Evolutionary conservation across 2,797 vertebrate genomes (phyloP), one percentile per base, ranked within the genome.

Genomic region (Spondyliosoma cantharus): DNA sequence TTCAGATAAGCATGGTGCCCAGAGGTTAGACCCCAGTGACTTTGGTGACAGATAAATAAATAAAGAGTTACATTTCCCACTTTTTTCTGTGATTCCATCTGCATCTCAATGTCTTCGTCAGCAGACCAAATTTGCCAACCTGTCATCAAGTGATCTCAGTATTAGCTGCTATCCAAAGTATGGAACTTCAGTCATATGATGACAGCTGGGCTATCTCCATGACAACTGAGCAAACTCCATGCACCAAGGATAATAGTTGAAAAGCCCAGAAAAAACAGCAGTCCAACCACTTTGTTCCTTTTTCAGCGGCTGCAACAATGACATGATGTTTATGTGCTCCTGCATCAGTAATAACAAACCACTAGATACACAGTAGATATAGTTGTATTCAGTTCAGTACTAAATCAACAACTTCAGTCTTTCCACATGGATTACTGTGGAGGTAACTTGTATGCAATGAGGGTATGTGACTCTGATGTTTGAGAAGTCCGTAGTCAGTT

Each of bases 401-500:
- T 29, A 43, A 20, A 50, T 56, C 32, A 57, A 42, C 48, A 61
- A 19, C 61, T 45, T 50, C 0, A 16, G 7, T 15, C 52, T 24
- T 46, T 37, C n/a, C 48, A 52, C 32, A 5, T 24, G 20, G 49
- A 12, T 52, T 48, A 8, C 25, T 57, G 32, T 37, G 50, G n/a
- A 27, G 19, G 13, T 6, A n/a, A 11, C 7, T 24, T 5, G 5
- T 49, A 17, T 45, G 24, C 45, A 61, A 5, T 59, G 45, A 52
- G 19, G 8, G 1, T 46, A 17, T 32, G 5, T 48, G 13, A 62
- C 19, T 43, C 46, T 29, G 7, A 43, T 37, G 54, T 60, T 52
- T 68, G 45, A 71, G 60, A 62, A 62, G 62, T n/a, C 19, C 25
- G 24, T 20, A 54, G 11, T 66, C 59, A 60, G 4, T 61, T 43